A percentile compares a stretch with the other conserved stretches of the same genome.
Evolutionary conservation across 2,113 vertebrate species (phyloP).

Genomic region (Ptilorrhoa leucosticta): DNA sequence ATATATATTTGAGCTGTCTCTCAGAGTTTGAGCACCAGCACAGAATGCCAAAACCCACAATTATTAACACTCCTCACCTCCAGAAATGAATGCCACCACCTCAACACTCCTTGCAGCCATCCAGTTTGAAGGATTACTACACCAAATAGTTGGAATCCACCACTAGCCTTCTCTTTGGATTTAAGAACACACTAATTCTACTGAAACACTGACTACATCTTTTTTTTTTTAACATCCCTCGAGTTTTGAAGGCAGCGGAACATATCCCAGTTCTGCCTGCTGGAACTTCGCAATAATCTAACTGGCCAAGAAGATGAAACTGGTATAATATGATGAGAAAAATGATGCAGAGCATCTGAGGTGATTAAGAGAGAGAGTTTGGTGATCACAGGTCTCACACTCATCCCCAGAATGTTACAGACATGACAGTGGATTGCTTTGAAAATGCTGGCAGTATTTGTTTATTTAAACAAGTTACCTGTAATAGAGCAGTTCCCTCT

Average conservation of each 20-base stretch:
- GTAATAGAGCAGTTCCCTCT: not conserved
- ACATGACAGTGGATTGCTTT: not conserved
- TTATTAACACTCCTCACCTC: not conserved
- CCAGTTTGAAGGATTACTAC: not conserved
- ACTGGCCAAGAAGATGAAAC: not conserved
- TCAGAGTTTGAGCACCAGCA: not conserved
- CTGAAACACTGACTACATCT: not conserved
- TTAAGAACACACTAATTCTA: not conserved
- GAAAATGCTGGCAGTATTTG: not conserved
- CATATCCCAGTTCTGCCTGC: not conserved
- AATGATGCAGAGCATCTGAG: not conserved
- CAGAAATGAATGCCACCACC: not conserved
- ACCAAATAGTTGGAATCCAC: rapidly evolving
- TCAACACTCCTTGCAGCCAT: not conserved
- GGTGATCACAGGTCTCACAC: not conserved
- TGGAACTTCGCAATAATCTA: not conserved
- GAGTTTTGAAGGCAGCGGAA: not conserved
- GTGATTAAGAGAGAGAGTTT: not conserved
- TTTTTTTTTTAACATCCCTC: not conserved
- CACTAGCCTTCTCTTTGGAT: not conserved
- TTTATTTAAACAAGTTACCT: not conserved
- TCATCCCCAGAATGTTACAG: not conserved
- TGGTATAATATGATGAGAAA: not conserved
- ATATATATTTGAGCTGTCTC: not conserved
- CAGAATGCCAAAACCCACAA: not conserved